Conservation (phyloP, 2,888 invertebrate species). For the Torymus tubicola region DNA sequence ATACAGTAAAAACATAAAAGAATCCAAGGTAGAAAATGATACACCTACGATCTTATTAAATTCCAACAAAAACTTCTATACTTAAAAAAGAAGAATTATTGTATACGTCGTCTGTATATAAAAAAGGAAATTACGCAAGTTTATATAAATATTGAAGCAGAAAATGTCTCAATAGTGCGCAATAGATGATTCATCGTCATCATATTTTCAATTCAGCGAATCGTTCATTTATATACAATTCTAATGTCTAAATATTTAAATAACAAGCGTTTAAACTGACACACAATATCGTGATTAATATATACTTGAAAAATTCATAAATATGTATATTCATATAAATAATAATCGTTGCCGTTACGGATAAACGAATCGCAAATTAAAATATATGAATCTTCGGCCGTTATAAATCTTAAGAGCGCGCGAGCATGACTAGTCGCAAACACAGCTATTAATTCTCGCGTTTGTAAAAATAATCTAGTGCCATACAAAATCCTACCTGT, state of each 20-base stretch:
- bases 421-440: conserved; percentile 33
- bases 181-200: conserved; percentile 17
- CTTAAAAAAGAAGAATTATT: too few relatives aligned
- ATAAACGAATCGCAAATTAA: conserved; percentile 42
- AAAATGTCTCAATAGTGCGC: neutral
- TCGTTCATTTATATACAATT: conserved; percentile 6
- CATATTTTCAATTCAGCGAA: neutral
- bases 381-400: conserved; percentile 25
- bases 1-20: too few relatives aligned
- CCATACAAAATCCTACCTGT: neutral
- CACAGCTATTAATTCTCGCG: conserved; percentile 35
- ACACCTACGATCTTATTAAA: too few relatives aligned
- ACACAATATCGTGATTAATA: conserved; percentile 13
- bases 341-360: conserved; percentile 25
- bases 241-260: conserved; percentile 34
- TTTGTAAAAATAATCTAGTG: conserved; percentile 37
- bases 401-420: conserved; percentile 38
- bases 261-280: conserved; percentile 7
- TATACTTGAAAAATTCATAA: conserved; percentile 5
- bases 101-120: neutral
- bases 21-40: too few relatives aligned
- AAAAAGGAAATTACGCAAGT: conserved; percentile 5
- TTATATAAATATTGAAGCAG: conserved; percentile 13
- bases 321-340: conserved; percentile 24
- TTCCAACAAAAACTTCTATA: too few relatives aligned